These are phyloP conservation scores for Meta bourneti DNA, from an alignment of 2,888 invertebrate species.

Conservation along the genomic window DNA sequence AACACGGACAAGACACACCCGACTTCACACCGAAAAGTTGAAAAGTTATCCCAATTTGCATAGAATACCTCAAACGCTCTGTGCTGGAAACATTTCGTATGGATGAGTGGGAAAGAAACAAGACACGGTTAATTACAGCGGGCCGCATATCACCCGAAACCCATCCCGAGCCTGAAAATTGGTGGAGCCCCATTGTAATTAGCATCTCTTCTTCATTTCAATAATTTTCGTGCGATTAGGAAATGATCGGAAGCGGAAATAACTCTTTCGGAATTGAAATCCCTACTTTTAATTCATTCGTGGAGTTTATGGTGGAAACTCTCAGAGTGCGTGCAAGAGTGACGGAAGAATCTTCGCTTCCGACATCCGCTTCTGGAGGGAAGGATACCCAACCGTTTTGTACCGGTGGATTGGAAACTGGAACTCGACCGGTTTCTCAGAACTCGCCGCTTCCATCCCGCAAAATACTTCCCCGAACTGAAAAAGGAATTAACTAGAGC, in stretches of 20 bases:
- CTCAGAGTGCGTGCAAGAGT: not conserved
- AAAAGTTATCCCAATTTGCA: not conserved
- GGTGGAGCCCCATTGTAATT: conserved; percentile 26
- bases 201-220: conserved; percentile 37
- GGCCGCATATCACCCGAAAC: not conserved
- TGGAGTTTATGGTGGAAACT: not conserved
- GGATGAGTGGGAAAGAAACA: not conserved
- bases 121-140: not conserved
- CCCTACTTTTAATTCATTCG: conserved; percentile 40
- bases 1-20: no score
- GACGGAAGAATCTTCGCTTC: not conserved
- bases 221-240: conserved; percentile 43
- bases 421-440: not conserved
- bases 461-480: not conserved
- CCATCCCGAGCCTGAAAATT: not conserved
- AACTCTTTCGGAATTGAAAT: conserved; percentile 10
- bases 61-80: not conserved
- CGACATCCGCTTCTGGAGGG: not conserved
- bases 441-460: conserved; percentile 30
- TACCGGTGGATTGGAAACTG: conserved; percentile 8
- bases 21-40: not conserved
- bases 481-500: conserved; percentile 41
- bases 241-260: conserved; percentile 40
- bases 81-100: no score
- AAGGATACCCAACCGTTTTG: not conserved